These are phyloP conservation scores for Epizoanthus stellaris DNA, from an alignment of 92 coral and sea anemone species.

Conservation along the genomic window DNA sequence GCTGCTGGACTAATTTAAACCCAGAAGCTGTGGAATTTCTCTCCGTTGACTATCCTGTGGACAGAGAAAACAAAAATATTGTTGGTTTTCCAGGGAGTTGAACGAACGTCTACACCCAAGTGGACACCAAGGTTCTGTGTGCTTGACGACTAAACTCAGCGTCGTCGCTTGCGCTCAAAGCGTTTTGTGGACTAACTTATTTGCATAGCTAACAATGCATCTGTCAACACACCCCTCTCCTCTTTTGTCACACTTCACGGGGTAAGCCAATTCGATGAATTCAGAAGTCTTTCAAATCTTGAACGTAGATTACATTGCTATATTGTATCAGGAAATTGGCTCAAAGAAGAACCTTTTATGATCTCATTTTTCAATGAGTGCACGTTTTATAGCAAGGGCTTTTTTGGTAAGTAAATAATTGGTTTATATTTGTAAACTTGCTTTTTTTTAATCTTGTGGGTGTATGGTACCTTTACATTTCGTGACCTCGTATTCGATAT, in stretches of 20 bases:
- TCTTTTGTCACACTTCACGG: conserved; percentile 38
- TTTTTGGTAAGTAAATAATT: conserved; percentile 6
- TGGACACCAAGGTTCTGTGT: neutral
- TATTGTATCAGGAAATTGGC: neutral
- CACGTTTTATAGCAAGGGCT: neutral
- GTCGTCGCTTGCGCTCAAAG: conserved; percentile 20
- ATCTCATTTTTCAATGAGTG: neutral
- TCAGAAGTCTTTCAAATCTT: conserved; percentile 31
- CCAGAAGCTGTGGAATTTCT: conserved; percentile 8
- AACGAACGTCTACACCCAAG: neutral
- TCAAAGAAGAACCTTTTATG: neutral
- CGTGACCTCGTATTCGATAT: neutral
- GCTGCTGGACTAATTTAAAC: conserved; percentile 9
- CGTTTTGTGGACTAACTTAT: conserved; percentile 25
- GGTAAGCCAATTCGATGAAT: conserved; percentile 47
- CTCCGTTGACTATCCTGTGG: conserved; percentile 25
- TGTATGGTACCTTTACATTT: neutral
- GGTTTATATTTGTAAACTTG: neutral
- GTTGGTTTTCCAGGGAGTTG: conserved; percentile 3
- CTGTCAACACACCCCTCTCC: conserved; percentile 40
- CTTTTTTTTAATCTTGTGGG: neutral
- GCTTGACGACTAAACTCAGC: conserved; percentile 36
- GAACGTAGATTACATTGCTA: neutral
- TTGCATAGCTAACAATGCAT: conserved; percentile 33
- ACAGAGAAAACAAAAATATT: neutral